Evolutionary conservation across 2,113 vertebrate genomes (phyloP).

Genomic region (Gobius niger): DNA sequence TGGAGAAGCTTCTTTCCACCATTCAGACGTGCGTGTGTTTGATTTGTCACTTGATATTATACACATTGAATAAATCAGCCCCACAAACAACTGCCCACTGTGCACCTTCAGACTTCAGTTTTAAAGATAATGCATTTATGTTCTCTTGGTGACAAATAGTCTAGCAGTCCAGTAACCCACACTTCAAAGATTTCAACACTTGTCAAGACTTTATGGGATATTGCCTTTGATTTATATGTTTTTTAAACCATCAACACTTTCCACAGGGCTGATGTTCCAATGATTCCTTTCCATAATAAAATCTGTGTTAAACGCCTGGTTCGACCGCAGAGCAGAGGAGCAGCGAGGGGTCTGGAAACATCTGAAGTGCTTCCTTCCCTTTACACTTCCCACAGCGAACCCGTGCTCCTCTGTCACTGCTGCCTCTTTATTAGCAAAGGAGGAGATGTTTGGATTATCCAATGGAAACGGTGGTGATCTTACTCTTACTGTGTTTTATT

Average conservation of each 20-base stretch:
- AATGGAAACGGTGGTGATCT: background rate
- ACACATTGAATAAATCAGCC: no score
- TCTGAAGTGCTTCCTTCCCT: conserved; percentile 24
- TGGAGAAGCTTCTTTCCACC: no score
- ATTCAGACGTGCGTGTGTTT: no score
- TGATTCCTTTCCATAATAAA: conserved; percentile 23
- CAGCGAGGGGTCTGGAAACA: conserved; percentile 29
- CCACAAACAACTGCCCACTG: no score
- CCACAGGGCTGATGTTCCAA: background rate
- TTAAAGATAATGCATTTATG: no score
- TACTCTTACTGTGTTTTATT: no score
- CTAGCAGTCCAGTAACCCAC: no score
- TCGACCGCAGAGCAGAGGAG: conserved; percentile 31
- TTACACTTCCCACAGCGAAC: conserved; percentile 16
- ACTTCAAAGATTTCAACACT: background rate
- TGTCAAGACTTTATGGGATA: background rate
- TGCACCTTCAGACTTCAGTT: no score
- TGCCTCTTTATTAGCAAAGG: background rate
- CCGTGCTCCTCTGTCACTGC: conserved; percentile 3
- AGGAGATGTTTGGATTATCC: background rate
- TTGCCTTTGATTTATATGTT: background rate
- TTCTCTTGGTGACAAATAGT: background rate
- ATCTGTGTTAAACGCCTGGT: conserved; percentile 18
- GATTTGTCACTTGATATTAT: no score
- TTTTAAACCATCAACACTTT: conserved; percentile 9